Base-by-base conservation (phyloP, 1,140 invertebrate species). In the Drosophila obscura region DNA sequence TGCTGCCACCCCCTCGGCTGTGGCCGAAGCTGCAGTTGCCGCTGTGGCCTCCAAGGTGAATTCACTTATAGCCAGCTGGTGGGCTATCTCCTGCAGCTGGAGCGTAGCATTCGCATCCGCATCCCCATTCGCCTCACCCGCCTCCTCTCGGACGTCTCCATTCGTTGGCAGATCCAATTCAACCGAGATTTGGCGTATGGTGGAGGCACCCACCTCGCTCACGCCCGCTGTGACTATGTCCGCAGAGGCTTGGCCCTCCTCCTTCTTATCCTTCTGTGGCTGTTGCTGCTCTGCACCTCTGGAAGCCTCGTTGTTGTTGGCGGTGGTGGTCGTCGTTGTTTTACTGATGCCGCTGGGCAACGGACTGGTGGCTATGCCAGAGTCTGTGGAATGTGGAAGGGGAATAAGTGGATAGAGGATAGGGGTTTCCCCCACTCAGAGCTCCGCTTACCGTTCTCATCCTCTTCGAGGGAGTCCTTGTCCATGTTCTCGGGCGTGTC, bases 401-500 rank as follows among this genome's bases (percentile, higher is more conserved):
- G 19, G 11, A 6, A 52, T 31, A 2, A 44, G 24, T 56, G 41
- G 4, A 58, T 5, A 8, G 1, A 6, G 26, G 0, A 39, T 39
- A 13, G 35, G 35, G 35, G 35, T 13, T 39, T 11, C 11, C 1
- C n/a, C 13, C n/a, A 4, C 11, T 39, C 13, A 13, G 5, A 31
- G 16, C 24, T 55, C 1, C 4, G 57, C 79, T 81, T 56, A 91
- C 90, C 91, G 72, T 91, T 92, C 56, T 91, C 89, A 26, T 91
- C 91, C 51, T 83, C 89, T 55, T 91, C 91, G 24, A 92, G 77
- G 28, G 92, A 93, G 46, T 93, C 93, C 55, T 94, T 94, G 61
- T 94, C 93, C 31, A 92, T 77, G 55, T 93, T 84, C 73, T 94
- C 93, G 0, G 93, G 93, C 3, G 93, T 93, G 65, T 92, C 92